Evolutionary conservation across 2,888 invertebrate genomes (phyloP).

Genomic region (Diarsia rubi): DNA sequence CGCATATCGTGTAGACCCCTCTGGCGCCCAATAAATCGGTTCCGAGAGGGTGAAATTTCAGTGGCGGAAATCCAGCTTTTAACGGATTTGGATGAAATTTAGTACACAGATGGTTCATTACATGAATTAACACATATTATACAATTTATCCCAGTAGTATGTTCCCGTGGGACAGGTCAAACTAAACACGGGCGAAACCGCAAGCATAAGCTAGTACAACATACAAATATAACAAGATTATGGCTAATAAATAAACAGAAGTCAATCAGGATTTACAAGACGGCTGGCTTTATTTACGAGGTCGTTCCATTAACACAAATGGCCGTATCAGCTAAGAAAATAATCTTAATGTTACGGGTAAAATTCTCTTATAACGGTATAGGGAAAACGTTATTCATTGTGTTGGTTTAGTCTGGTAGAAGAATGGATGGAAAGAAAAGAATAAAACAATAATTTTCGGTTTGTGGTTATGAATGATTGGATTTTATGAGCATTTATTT

Average conservation of each 20-base stretch:
- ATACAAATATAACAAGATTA: conserved; percentile 58
- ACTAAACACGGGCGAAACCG: too few species aligned
- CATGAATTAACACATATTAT: too few species aligned
- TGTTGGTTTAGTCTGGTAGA: conserved; percentile 19
- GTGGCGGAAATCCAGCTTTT: too few species aligned
- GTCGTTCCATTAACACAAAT: conserved; percentile 78
- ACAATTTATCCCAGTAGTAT: too few species aligned
- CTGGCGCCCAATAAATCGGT: too few species aligned
- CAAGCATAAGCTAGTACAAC: not conserved
- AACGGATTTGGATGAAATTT: too few species aligned
- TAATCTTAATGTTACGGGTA: conserved; percentile 68
- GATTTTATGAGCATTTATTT: too few species aligned
- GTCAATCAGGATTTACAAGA: conserved; percentile 76
- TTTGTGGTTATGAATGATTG: not conserved
- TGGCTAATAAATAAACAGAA: conserved; percentile 75
- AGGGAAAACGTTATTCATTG: conserved; percentile 56
- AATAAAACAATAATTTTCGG: not conserved
- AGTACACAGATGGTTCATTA: too few species aligned
- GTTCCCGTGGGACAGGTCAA: too few species aligned
- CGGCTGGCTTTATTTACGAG: conserved; percentile 76
- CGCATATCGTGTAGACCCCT: too few species aligned
- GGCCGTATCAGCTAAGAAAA: conserved; percentile 77
- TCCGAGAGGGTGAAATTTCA: too few species aligned
- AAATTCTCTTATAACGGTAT: conserved; percentile 64
- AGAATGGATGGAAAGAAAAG: not conserved